A percentile compares a stretch with the other conserved stretches of the same genome.
These are phyloP conservation scores for Porphyrio hochstetteri DNA, from an alignment of 2,113 vertebrate genomes.

Conservation along the genomic window DNA sequence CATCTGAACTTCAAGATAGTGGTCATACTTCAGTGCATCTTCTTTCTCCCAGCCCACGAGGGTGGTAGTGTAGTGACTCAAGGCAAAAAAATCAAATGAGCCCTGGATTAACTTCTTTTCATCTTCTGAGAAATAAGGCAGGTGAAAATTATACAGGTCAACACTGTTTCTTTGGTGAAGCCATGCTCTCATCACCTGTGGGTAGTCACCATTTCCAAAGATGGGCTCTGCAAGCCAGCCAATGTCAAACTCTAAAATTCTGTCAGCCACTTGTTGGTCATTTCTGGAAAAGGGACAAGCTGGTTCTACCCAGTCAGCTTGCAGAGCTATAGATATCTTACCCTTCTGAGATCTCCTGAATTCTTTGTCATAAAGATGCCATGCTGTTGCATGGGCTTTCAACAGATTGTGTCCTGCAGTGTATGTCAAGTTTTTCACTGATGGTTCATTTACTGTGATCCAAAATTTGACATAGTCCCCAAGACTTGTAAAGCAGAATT, in stretches of 20 bases:
- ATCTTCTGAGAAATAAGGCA: constrained; percentile 89
- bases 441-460: constrained; percentile 92
- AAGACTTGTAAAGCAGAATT: constrained; percentile 86
- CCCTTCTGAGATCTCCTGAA: constrained; percentile 87
- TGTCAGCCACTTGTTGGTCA: constrained; percentile 85
- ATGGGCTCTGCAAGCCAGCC: constrained; percentile 95
- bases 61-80: constrained; percentile 92
- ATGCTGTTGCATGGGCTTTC: constrained; percentile 88
- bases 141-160: constrained; percentile 77
- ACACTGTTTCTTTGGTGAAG: constrained; percentile 79
- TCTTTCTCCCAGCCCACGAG: constrained; percentile 90
- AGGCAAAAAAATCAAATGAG: constrained; percentile 92
- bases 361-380: constrained; percentile 85
- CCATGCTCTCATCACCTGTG: constrained; percentile 88
- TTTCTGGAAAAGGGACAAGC: constrained; percentile 88
- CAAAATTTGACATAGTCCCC: constrained; percentile 88
- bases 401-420: constrained; percentile 87
- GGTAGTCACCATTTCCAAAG: constrained; percentile 92
- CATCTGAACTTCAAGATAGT: constrained; percentile 86
- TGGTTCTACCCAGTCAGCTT: constrained; percentile 94
- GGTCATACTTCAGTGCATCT: constrained; percentile 83
- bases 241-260: constrained; percentile 87
- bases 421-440: constrained; percentile 84
- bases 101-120: constrained; percentile 84
- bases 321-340: constrained; percentile 87